Base-by-base conservation (phyloP, 2,797 vertebrate species). In the Percopsis omiscomaycus region DNA sequence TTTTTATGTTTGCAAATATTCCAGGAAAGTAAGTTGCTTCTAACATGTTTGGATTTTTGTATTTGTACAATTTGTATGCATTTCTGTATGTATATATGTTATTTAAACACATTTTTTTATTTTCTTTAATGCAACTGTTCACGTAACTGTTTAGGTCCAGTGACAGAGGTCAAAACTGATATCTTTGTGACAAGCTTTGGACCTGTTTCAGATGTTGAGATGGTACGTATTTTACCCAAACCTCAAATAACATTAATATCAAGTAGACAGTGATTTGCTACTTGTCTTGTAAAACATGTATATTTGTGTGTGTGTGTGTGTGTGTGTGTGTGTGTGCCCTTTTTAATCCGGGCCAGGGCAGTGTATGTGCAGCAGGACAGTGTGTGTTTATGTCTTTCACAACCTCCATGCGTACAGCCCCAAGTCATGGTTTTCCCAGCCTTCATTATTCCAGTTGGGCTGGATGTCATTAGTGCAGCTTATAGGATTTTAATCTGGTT, bases 181-280 rank as follows among this genome's bases (percentile, higher is more conserved):
- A 94, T 94, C 82, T 94, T 94, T 81, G 93, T 94, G 82, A 94
- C 93, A 88, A 94, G 93, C 85, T 94, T 94, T 75, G 93, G 93
- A 80, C 93, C 93, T 2, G 93, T 94, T 59, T 94, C 93, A 66
- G 93, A 94, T 75, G 93, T 94, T n/a, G 93, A 94, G 86, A 94
- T 94, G 93, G 93, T 94, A 89, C 4, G 93, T 91, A 80, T 69
- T 15, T 65, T 42, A 51, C n/a, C 3, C 56, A 53, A 63, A 70
- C 32, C 11, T 37, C 69, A 66, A 49, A 51, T 32, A 59, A 67
- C 46, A 29, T 69, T 37, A 14, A 45, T 2, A 49, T 16, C 47
- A 28, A 3, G 58, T 15, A 48, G 69, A 61, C 13, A 52, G 55
- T 49, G 6, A 22, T 66, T 47, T 16, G 30, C 56, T 57, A 51